Evolutionary conservation across 2,797 vertebrate species (phyloP).

Genomic region (Schizopygopsis pylzovi): DNA sequence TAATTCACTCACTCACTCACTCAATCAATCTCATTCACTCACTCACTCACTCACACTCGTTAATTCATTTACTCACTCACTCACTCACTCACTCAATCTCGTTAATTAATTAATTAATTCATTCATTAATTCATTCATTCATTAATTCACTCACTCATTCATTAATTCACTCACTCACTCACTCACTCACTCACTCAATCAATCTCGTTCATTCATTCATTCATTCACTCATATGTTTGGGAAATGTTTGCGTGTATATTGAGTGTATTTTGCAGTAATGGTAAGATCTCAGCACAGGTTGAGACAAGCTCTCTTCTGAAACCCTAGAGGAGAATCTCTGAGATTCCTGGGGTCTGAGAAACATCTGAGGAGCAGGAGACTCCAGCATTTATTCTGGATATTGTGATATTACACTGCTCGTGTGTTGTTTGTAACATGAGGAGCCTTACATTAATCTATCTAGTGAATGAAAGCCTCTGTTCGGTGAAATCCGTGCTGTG

Average conservation of each 20-base stretch:
- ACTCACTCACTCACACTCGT: too few species aligned
- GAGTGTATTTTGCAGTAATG: neutral
- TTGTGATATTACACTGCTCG: neutral
- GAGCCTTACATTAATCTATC: neutral
- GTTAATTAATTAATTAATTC: too few species aligned
- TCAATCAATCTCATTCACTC: too few species aligned
- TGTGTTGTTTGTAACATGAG: neutral
- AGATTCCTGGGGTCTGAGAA: conserved; percentile 1
- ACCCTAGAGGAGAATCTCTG: neutral
- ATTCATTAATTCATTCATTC: too few species aligned
- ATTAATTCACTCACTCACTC: too few species aligned
- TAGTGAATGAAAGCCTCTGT: neutral
- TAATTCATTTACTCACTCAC: too few species aligned
- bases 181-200: too few species aligned
- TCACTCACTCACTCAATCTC: too few species aligned
- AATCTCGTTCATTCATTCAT: neutral
- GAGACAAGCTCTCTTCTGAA: conserved; percentile 7
- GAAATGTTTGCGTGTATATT: neutral
- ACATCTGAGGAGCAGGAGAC: neutral
- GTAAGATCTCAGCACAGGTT: neutral
- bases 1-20: too few species aligned
- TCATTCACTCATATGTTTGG: neutral
- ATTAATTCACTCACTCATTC: neutral
- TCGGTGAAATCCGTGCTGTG: neutral
- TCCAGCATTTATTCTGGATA: neutral